Conservation (phyloP, 2,113 vertebrate species). For the Proterorhinus semilunaris region DNA sequence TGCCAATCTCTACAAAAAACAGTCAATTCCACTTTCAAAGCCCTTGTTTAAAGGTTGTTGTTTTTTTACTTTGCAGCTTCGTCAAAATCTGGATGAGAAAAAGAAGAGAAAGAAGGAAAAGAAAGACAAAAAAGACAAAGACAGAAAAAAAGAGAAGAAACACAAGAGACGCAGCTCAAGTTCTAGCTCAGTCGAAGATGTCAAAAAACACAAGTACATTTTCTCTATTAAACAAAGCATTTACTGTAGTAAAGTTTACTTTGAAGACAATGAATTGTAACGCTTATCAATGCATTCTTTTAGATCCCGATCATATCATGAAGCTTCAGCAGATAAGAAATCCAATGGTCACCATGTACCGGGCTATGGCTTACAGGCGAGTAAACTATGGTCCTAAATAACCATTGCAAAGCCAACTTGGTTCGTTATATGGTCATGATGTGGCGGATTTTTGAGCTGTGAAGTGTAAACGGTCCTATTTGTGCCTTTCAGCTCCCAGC, state of each 20-base stretch:
- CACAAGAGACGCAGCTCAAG: conserved; percentile 75
- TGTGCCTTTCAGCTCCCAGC: conserved; percentile 1
- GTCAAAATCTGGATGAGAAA: conserved; percentile 86
- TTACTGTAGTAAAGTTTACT: too few species aligned
- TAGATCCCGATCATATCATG: conserved; percentile 73
- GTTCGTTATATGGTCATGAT: not conserved
- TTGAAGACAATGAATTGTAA: too few species aligned
- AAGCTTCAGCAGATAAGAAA: conserved; percentile 44
- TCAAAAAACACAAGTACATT: conserved; percentile 60
- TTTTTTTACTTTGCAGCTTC: conserved; percentile 76
- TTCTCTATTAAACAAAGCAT: too few species aligned
- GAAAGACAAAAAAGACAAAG: conserved; percentile 80
- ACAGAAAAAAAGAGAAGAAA: conserved; percentile 82
- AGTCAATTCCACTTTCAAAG: not conserved
- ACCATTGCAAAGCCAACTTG: too few species aligned
- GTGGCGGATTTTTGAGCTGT: not conserved
- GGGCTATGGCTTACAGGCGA: conserved; percentile 88
- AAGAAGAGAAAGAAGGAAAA: conserved; percentile 86
- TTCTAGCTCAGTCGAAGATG: conserved; percentile 73
- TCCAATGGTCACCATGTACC: conserved; percentile 64
- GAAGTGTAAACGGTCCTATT: not conserved
- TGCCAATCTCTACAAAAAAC: not conserved
- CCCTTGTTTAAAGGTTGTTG: not conserved
- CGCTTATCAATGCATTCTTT: conserved; percentile 16
- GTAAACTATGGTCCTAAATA: not conserved